These are phyloP conservation scores for Colletes latitarsis DNA, from an alignment of 1,140 invertebrate species.

Conservation along the genomic window DNA sequence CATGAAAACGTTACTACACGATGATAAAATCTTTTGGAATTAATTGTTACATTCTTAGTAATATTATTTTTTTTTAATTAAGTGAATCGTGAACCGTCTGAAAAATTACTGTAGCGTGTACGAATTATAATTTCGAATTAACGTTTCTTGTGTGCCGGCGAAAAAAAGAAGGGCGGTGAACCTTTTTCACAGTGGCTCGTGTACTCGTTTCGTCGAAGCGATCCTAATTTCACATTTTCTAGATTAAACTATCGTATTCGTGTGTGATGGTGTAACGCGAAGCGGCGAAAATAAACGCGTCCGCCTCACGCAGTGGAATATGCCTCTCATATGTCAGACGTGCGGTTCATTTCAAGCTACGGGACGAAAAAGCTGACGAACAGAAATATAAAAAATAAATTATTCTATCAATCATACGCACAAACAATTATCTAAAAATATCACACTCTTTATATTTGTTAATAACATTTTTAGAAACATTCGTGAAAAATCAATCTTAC, in stretches of 20 bases:
- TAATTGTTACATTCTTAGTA: not conserved
- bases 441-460: no score
- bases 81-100: not conserved
- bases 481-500: no score
- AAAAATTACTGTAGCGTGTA: not conserved
- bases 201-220: not conserved
- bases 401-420: no score
- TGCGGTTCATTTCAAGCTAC: constrained; percentile 4
- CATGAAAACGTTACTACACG: no score
- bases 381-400: no score
- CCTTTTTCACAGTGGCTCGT: constrained; percentile 15
- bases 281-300: constrained; percentile 21
- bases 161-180: not conserved
- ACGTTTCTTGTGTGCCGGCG: not conserved
- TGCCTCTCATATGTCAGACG: constrained; percentile 33
- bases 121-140: constrained; percentile 16
- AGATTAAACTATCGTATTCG: constrained; percentile 32
- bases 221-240: constrained; percentile 34
- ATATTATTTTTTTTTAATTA: not conserved
- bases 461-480: no score
- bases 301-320: constrained; percentile 23
- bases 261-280: constrained; percentile 15
- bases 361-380: not conserved
- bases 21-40: not conserved
- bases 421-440: no score